Base-by-base conservation (phyloP, 1,140 invertebrate species). In the Dendroctonus ponderosae region DNA sequence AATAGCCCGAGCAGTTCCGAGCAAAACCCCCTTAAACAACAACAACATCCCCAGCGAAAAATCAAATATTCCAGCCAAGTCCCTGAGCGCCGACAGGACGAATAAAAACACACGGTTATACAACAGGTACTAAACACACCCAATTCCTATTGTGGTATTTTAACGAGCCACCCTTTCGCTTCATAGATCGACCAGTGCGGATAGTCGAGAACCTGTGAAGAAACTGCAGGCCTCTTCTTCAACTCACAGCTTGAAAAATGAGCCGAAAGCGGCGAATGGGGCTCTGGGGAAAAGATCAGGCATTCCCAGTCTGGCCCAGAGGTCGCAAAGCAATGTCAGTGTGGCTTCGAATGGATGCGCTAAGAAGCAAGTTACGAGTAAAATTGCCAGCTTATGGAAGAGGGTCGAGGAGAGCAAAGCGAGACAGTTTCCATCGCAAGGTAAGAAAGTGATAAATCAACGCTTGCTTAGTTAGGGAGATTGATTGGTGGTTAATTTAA, bases 381-480 rank as follows among this genome's bases (percentile, higher is more conserved):
- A 93, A 77, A 94, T 96, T 46, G 91, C 93, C 0, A 91, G 85
- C 74, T 81, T 96, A 9, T 95, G 93, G 93, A 95, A 93, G 71
- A 89, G 86, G 72, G 89, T 90, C 3, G 91, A 93, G 73, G 87
- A 92, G 42, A 86, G 79, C n/a, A 88, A 87, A 50, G 46, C 60
- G n/a, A 86, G 83, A 58, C 84, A 85, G 65, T 82, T 84, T 42
- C 78, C 79, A 9, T 77, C 81, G 43, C 85, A 84, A 54, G 64
- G 64, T 66, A 66, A 56, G 8, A 11, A 2, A 56, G 37, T 9
- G 9, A 56, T 56, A 41, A 61, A n/a, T 50, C 14, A 44, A n/a
- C n/a, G n/a, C n/a, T n/a, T n/a, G n/a, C 46, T 44, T 59, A n/a
- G n/a, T n/a, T 2, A 12, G 3, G 9, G 7, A 11, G 9, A 51